Base-by-base conservation (phyloP, 64 coral and sea anemone genomes). In the Pocillopora verrucosa region DNA sequence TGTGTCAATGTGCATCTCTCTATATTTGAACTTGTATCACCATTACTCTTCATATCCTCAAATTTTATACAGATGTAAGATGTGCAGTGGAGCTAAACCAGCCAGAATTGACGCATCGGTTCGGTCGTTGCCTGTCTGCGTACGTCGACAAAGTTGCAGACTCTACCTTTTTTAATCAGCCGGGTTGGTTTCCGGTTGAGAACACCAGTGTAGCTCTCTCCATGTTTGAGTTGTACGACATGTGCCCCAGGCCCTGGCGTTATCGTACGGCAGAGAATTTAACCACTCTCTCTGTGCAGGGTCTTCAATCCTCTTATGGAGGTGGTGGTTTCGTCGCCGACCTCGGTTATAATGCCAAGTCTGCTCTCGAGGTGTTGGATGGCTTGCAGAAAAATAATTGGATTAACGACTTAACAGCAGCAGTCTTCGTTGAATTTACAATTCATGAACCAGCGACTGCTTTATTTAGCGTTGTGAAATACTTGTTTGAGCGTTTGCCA, bases 281-380 rank as follows among this genome's bases (percentile, higher is more conserved):
- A 56, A 86, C 65, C 45, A 87, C 90, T 15, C 84, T 92, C 1
- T 65, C 90, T 72, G 56, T 56, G 20, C 61, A 24, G 35, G 90
- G 90, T 16, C 56, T 78, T 36, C 59, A 87, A 14, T 57, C 75
- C 25, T 45, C 65, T 0, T 92, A 92, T 60, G 90, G 86, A 61
- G 90, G 90, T 30, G 90, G 90, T 36, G 91, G 91, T 12, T 93
- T 82, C 65, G 78, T 93, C 61, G 91, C 91, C 22, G 91, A 88
- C 59, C 77, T 93, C 16, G 91, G 91, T 9, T 93, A 93, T 77
- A 89, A 93, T 45, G 19, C 72, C 0, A 19, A 35, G 65, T 79
- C 78, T 15, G 91, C 91, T 56, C 36, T 64, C 1, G 58, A 81
- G 1, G 91, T 89, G 9, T 89, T 89, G 15, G 35, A 62, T 15